Evolutionary conservation across 2,888 invertebrate species (phyloP).

Genomic region (Brachynemurus nebulosus): DNA sequence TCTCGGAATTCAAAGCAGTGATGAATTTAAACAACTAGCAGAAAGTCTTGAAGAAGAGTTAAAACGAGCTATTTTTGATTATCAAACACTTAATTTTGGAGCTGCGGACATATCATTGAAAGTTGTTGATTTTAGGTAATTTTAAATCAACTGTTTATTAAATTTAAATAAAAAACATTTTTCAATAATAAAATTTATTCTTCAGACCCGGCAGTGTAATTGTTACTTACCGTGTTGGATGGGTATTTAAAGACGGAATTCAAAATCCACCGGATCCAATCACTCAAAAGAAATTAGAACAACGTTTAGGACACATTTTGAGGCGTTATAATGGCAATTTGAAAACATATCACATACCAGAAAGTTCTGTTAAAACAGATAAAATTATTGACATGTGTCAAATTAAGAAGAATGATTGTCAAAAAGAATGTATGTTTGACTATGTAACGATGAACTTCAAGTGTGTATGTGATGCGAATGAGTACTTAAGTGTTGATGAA

Average conservation of each 20-base stretch:
- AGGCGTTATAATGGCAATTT: constrained; percentile 36
- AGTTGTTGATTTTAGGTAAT: constrained; percentile 46
- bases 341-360: constrained; percentile 32
- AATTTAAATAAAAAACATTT: not conserved
- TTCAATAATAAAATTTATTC: constrained; percentile 14
- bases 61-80: constrained; percentile 41
- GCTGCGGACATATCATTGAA: constrained; percentile 43
- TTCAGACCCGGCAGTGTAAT: constrained; percentile 50
- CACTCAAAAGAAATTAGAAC: constrained; percentile 31
- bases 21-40: constrained; percentile 46
- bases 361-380: constrained; percentile 38
- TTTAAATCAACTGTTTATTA: not conserved
- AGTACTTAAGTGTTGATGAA: constrained; percentile 34
- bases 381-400: constrained; percentile 50
- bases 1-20: constrained; percentile 44
- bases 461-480: constrained; percentile 47
- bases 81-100: constrained; percentile 36
- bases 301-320: constrained; percentile 37
- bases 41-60: constrained; percentile 43
- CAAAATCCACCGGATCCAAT: constrained; percentile 36
- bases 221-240: constrained; percentile 49
- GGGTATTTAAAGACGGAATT: constrained; percentile 41
- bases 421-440: constrained; percentile 52
- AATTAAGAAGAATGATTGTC: constrained; percentile 48
- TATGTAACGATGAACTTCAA: constrained; percentile 44